Conservation (phyloP, 2,888 invertebrate species). For the Polyommatus iphigenia region DNA sequence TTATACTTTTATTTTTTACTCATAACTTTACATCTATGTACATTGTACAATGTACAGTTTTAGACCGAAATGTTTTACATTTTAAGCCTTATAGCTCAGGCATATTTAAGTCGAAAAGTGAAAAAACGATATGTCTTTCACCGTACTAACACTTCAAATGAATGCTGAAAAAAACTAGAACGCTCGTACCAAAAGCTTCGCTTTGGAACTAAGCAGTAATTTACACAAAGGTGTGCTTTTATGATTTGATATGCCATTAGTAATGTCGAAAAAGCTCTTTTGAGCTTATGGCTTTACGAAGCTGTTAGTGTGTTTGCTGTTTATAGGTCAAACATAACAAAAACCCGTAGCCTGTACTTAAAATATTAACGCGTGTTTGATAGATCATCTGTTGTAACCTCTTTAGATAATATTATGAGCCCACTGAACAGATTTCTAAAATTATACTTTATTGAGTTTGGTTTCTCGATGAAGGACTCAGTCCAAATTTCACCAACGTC, state of each 20-base stretch:
- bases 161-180: neutral
- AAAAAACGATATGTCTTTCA: neutral
- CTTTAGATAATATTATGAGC: too few species aligned
- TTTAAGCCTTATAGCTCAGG: neutral
- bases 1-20: neutral
- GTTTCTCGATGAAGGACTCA: too few species aligned
- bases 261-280: neutral
- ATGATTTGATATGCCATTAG: slow-evolving; percentile 1
- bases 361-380: too few species aligned
- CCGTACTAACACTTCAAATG: neutral
- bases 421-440: too few species aligned
- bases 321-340: neutral
- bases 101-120: neutral
- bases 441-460: too few species aligned
- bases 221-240: slow-evolving; percentile 13
- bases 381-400: too few species aligned
- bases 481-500: too few species aligned
- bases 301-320: neutral
- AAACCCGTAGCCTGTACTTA: too few species aligned
- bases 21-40: neutral
- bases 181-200: neutral
- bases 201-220: slow-evolving; percentile 3
- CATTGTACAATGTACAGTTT: neutral
- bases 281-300: neutral
- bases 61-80: neutral